Evolutionary conservation across 2,888 invertebrate species (phyloP).

Genomic region (Digitonthophagus gazella): DNA sequence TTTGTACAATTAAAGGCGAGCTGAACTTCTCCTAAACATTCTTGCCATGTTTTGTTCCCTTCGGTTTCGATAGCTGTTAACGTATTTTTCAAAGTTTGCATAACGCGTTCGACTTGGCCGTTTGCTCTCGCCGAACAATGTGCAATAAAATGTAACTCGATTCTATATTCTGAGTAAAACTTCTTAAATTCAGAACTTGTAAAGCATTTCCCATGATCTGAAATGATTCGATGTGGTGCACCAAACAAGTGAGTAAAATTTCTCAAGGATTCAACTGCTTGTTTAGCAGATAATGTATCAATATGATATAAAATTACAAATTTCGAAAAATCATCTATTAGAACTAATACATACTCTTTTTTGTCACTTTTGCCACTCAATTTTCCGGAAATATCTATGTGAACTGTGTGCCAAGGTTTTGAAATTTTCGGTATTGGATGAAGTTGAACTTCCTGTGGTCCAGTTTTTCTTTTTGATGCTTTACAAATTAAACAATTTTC

Average conservation of each 20-base stretch:
- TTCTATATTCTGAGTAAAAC: slow-evolving; percentile 3
- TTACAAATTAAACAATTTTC: not conserved
- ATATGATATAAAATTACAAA: not conserved
- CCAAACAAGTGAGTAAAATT: not conserved
- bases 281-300: not conserved
- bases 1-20: slow-evolving; percentile 14
- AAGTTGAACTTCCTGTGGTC: not conserved
- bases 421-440: not conserved
- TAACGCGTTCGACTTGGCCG: slow-evolving; percentile 18
- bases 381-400: not conserved
- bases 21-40: not conserved
- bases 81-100: slow-evolving; percentile 19
- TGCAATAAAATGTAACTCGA: slow-evolving; percentile 19
- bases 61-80: slow-evolving; percentile 15
- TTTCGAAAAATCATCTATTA: not conserved
- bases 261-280: slow-evolving; percentile 1
- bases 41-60: slow-evolving; percentile 14
- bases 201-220: slow-evolving; percentile 1
- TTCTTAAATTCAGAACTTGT: slow-evolving; percentile 2
- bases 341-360: not conserved
- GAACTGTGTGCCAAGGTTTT: not conserved
- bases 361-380: not conserved
- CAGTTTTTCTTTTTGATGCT: not conserved
- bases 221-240: not conserved
- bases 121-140: slow-evolving; percentile 15